Evolutionary conservation across 2,113 vertebrate species (phyloP).

Genomic region (Nesogale talazaci): DNA sequence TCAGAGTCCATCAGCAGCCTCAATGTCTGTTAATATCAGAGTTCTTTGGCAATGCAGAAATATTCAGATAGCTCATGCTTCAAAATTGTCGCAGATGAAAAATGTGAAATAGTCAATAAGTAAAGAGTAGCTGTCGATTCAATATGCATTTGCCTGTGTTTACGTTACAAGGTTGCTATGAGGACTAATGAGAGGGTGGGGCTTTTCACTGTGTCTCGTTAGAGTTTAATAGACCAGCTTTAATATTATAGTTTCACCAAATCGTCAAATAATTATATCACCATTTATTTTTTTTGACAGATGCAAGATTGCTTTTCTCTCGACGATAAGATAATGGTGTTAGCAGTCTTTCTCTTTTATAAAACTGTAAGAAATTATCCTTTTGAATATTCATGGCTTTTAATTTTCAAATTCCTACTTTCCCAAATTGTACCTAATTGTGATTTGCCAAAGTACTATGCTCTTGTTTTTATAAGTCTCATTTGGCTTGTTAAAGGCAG

Average conservation of each 20-base stretch:
- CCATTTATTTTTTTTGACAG: conserved; percentile 60
- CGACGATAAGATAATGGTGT: conserved; percentile 53
- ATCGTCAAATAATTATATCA: neutral
- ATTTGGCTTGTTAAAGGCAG: conserved; percentile 77
- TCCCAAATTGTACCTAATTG: conserved; percentile 75
- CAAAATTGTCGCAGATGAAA: too few relatives aligned
- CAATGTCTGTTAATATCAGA: too few relatives aligned
- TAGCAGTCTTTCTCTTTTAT: conserved; percentile 33
- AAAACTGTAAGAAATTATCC: conserved; percentile 61
- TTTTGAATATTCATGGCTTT: conserved; percentile 73
- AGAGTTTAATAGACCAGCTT: conserved; percentile 4
- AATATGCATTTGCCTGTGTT: neutral
- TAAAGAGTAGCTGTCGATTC: neutral
- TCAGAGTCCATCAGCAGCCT: too few relatives aligned
- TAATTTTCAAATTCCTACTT: conserved; percentile 79
- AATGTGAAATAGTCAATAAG: too few relatives aligned
- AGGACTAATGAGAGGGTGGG: neutral
- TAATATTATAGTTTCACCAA: neutral
- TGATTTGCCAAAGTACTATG: conserved; percentile 73
- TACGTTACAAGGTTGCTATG: neutral
- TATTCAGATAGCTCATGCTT: too few relatives aligned
- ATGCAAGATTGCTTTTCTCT: conserved; percentile 48
- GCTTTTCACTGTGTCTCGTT: neutral
- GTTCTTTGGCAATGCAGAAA: too few relatives aligned
- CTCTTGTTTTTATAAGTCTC: conserved; percentile 73